phyloP scores from a whole-genome alignment of 2,113 vertebrate species.

The Caloenas nicobarica region DNA sequence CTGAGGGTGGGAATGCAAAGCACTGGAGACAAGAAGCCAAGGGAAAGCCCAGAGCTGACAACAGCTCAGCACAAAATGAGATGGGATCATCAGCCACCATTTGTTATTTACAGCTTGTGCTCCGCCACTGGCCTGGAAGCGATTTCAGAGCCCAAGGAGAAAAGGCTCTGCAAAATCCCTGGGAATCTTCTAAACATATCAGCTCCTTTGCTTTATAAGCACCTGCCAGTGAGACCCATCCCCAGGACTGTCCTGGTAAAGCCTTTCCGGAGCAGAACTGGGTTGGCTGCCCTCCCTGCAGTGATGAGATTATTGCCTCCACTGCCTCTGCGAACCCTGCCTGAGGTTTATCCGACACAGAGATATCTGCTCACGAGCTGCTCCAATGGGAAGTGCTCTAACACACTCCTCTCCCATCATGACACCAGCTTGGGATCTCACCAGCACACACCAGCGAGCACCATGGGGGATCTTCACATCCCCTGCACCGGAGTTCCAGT shows the following conservation, averaged over 20 bases:
- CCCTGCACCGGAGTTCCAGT: background rate
- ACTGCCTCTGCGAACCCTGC: background rate
- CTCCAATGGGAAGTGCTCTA: background rate
- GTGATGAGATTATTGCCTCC: no score
- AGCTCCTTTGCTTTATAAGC: background rate
- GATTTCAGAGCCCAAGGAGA: background rate
- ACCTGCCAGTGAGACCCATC: background rate
- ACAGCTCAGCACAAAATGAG: background rate
- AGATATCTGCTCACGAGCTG: background rate
- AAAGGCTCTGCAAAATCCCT: background rate
- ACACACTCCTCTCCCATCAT: fast-evolving
- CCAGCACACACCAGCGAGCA: fast-evolving
- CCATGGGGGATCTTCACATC: background rate
- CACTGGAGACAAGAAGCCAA: background rate
- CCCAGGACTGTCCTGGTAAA: background rate
- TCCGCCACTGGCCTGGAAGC: background rate
- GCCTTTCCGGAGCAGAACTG: background rate
- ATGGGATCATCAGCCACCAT: background rate
- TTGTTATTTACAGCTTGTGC: background rate
- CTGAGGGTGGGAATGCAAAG: background rate
- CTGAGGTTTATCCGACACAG: background rate
- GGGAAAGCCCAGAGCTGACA: background rate
- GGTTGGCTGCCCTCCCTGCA: no score
- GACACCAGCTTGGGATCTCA: fast-evolving
- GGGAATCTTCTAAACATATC: background rate